A percentile compares a stretch with the other conserved stretches of the same genome.
Conservation (phyloP, 37 sponge, comb jelly and placozoan genomes). For the Chondrilla cf. caribensis region DNA sequence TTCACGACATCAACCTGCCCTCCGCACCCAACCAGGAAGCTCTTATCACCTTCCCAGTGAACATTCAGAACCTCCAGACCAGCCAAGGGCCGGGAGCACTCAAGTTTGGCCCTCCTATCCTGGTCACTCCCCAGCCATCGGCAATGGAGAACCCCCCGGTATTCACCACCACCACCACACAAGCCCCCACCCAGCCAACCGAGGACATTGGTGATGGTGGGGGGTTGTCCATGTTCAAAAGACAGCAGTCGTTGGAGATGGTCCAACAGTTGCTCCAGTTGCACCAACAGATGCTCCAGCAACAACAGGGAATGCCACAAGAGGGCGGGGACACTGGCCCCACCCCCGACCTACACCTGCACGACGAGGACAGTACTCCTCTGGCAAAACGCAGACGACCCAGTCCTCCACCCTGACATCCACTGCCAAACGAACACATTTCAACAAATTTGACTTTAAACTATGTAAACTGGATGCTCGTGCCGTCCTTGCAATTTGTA, state of each 20-base stretch:
- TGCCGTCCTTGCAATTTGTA: no score
- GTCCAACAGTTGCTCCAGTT: constrained; percentile 14
- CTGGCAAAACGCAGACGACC: no score
- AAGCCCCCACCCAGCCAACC: background rate
- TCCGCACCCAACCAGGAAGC: constrained; percentile 2
- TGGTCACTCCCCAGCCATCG: constrained; percentile 19
- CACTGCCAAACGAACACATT: no score
- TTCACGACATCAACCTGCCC: constrained; percentile 1
- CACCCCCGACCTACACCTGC: no score
- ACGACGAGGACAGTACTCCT: no score
- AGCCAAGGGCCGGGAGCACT: background rate
- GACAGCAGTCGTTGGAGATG: constrained; percentile 23
- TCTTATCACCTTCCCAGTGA: background rate
- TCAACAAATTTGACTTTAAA: no score
- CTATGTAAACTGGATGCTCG: no score
- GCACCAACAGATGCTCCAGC: background rate
- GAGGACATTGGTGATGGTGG: background rate
- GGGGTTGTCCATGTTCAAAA: background rate
- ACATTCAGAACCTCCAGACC: constrained; percentile 17
- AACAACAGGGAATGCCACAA: background rate
- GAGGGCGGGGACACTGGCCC: no score
- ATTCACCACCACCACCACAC: background rate
- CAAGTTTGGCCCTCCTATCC: constrained; percentile 25
- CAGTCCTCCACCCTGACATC: no score
- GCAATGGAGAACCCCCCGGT: constrained; percentile 4